Base-by-base conservation (phyloP, 2,797 vertebrate species). In the Oreortyx pictus region DNA sequence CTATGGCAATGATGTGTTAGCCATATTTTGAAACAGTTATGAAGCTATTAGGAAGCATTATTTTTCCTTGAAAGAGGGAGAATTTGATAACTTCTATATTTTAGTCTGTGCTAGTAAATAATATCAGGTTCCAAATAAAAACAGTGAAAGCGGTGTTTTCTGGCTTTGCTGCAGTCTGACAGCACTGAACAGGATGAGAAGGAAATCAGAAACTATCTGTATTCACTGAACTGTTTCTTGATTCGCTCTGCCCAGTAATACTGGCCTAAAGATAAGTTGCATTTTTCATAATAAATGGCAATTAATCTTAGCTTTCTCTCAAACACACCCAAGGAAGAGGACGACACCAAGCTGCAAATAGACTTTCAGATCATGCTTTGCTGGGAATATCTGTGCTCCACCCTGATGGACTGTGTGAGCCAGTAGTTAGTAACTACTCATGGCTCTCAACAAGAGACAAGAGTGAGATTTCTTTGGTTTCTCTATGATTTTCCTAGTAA, bases 331-430 rank as follows among this genome's bases (percentile, higher is more conserved):
- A 89, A 76, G 60, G 62, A 93, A 91, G 80, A 86, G 56, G 29
- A 37, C 59, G 35, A 39, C 50, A 22, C 19, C 25, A 64, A 81
- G 56, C 39, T 67, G 70, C 64, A 91, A 81, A 92, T 9, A 72
- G 56, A 70, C 73, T 95, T 91, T 94, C 89, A 95, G 76, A 27
- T 31, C 74, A 5, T 66, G 47, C 86, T 83, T 88, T 93, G 50
- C 66, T 88, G 47, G 14, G 76, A 86, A 62, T 75, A 75, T 75
- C 77, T 78, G 49, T 43, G 71, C 88, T 86, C 91, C 85, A 79
- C 80, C 67, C 73, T 7, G 4, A 9, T 7, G 23, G 20, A 9
- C 82, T 62, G 11, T 11, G 24, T 47, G 66, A 83, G 66, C 59
- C 73, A 65, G 73, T 92, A 83, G 44, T 61, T 86, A 67, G n/a